Evolutionary conservation across 2,797 vertebrate species (phyloP).

Genomic region (Megaceryle alcyon): DNA sequence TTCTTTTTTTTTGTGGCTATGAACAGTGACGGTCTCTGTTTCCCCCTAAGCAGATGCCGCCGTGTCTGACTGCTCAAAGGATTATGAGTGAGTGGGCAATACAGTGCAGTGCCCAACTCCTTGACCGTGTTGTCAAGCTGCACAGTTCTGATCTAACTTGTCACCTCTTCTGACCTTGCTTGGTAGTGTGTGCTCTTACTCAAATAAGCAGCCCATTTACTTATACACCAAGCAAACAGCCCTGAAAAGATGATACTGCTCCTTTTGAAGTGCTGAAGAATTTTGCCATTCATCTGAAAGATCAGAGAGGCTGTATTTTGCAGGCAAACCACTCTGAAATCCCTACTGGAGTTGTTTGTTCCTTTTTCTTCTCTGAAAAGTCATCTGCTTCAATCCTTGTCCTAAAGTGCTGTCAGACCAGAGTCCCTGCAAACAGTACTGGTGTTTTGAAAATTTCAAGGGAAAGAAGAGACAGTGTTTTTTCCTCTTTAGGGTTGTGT

Average conservation of each 20-base stretch:
- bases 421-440: background rate
- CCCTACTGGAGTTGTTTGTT: background rate
- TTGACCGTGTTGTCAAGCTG: background rate
- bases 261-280: slow-evolving; percentile 13
- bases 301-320: background rate
- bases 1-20: background rate
- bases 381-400: background rate
- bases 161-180: background rate
- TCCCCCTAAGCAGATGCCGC: background rate
- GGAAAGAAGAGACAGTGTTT: background rate
- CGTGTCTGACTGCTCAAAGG: slow-evolving; percentile 1
- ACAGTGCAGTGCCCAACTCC: background rate
- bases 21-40: slow-evolving; percentile 21
- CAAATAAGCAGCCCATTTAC: background rate
- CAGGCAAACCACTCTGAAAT: background rate
- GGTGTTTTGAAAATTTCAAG: background rate
- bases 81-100: background rate
- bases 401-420: background rate
- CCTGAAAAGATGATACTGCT: background rate
- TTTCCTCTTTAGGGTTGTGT: background rate
- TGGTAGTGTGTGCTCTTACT: background rate
- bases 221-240: background rate
- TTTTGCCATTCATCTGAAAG: slow-evolving; percentile 20
- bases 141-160: background rate
- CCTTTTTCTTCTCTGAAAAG: background rate